These are phyloP conservation scores for Drosophila stalkeri DNA, from an alignment of 2,888 invertebrate genomes.

Conservation along the genomic window DNA sequence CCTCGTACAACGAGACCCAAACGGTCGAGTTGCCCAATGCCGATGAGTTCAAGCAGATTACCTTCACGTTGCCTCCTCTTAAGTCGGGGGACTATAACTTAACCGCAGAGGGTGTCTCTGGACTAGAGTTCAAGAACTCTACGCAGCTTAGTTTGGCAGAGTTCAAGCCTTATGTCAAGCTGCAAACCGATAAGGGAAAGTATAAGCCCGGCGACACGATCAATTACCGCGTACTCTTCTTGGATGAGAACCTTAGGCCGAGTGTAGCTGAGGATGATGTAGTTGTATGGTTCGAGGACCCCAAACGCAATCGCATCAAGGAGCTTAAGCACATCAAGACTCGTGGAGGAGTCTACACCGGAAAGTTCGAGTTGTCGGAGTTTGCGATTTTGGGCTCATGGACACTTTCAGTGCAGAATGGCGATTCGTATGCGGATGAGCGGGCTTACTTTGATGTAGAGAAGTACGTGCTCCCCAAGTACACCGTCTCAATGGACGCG, in stretches of 20 bases:
- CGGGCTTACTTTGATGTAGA: constrained; percentile 88
- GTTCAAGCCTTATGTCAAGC: constrained; percentile 87
- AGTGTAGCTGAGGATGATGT: constrained; percentile 87
- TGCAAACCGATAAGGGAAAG: constrained; percentile 96
- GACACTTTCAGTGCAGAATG: constrained; percentile 86
- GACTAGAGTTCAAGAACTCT: constrained; percentile 90
- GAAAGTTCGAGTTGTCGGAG: constrained; percentile 91
- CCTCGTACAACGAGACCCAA: constrained; percentile 73
- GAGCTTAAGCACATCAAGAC: constrained; percentile 89
- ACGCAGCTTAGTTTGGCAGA: constrained; percentile 89
- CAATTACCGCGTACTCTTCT: constrained; percentile 87
- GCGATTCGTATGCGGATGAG: constrained; percentile 43
- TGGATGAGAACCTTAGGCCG: constrained; percentile 91
- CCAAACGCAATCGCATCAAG: constrained; percentile 92
- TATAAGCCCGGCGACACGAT: constrained; percentile 95
- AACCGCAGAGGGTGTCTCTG: constrained; percentile 90
- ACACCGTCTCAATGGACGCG: constrained; percentile 93
- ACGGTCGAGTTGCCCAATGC: constrained; percentile 61
- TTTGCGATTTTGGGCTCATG: constrained; percentile 94
- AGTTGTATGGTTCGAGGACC: constrained; percentile 90
- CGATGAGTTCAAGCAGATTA: constrained; percentile 69
- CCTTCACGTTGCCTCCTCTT: constrained; percentile 72
- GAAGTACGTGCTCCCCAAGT: constrained; percentile 96
- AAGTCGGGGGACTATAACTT: constrained; percentile 89
- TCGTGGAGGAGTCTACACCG: constrained; percentile 87